phyloP scores from a whole-genome alignment of 2,888 invertebrate species.

The Sepioteuthis lessoniana region DNA sequence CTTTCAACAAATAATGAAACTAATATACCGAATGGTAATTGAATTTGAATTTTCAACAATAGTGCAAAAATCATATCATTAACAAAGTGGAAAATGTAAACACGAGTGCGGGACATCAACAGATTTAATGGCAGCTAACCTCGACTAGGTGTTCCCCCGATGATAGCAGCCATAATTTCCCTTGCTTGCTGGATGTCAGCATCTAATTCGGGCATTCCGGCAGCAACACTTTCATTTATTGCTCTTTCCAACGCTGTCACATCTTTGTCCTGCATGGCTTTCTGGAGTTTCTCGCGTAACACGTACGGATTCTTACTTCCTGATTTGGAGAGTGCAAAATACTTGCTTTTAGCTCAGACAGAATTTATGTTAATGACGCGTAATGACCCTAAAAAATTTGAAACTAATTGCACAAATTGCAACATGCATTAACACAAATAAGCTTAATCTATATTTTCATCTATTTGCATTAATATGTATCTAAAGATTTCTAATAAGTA shows the following conservation, averaged over 20 bases:
- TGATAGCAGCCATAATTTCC: background rate
- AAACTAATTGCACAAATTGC: background rate
- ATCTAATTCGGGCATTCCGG: constrained; percentile 24
- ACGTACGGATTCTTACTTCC: background rate
- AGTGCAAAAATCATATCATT: too few species aligned
- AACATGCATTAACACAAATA: background rate
- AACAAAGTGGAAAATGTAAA: background rate
- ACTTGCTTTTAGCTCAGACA: background rate
- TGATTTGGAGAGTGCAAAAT: background rate
- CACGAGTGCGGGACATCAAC: background rate
- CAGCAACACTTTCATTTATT: background rate
- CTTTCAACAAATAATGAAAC: too few species aligned
- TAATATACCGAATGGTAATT: too few species aligned
- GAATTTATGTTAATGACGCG: background rate
- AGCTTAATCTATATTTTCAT: background rate
- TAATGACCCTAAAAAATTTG: background rate
- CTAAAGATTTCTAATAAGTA: too few species aligned
- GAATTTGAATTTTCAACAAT: too few species aligned
- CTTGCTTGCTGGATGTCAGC: constrained; percentile 14
- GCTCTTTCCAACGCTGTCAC: constrained; percentile 14
- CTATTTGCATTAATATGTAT: too few species aligned
- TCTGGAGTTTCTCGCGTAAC: background rate
- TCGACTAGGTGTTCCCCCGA: background rate
- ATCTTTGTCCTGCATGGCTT: background rate
- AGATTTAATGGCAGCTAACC: background rate